Evolutionary conservation across 53 echinoderm and acorn worm genomes (phyloP).

Genomic region (Henricia sp.): DNA sequence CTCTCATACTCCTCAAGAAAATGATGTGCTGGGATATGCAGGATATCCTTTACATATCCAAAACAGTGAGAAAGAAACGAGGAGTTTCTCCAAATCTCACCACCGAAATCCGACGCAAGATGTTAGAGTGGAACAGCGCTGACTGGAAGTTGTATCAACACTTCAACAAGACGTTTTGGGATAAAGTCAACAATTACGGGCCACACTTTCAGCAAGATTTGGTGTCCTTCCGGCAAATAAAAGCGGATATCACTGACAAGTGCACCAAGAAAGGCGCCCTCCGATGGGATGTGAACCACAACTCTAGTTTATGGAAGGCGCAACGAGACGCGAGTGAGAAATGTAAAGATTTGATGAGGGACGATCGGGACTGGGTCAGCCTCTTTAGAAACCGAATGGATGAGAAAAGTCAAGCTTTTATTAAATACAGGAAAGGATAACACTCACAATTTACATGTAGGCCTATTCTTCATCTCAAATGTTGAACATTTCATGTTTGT

Average conservation of each 20-base stretch:
- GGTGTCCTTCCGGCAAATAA: conserved; percentile 50
- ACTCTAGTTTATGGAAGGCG: not conserved
- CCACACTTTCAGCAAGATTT: conserved; percentile 72
- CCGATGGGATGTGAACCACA: not conserved
- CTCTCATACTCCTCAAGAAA: conserved; percentile 26
- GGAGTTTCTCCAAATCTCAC: not conserved
- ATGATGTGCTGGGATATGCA: conserved; percentile 38
- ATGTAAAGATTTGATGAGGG: conserved; percentile 13
- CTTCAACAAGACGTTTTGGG: conserved; percentile 88
- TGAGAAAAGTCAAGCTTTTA: not conserved
- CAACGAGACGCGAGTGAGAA: not conserved
- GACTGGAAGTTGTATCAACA: conserved; percentile 74
- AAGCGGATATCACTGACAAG: conserved; percentile 7
- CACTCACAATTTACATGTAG: not conserved
- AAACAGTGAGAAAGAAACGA: not conserved
- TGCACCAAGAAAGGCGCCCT: conserved; percentile 9
- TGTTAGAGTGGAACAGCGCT: conserved; percentile 68
- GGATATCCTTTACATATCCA: conserved; percentile 48
- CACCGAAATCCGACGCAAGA: conserved; percentile 8
- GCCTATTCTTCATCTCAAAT: too few relatives aligned
- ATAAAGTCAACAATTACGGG: conserved; percentile 69
- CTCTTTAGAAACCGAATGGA: not conserved
- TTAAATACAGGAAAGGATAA: conserved; percentile 14
- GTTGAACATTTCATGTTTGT: too few relatives aligned
- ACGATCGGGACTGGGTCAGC: not conserved